Percentiles rank a stretch among this genome's conserved stretches.
Conservation (phyloP, 30 jellyfish, hydroid and myxozoan genomes). For the Calvadosia cruxmelitensis region DNA sequence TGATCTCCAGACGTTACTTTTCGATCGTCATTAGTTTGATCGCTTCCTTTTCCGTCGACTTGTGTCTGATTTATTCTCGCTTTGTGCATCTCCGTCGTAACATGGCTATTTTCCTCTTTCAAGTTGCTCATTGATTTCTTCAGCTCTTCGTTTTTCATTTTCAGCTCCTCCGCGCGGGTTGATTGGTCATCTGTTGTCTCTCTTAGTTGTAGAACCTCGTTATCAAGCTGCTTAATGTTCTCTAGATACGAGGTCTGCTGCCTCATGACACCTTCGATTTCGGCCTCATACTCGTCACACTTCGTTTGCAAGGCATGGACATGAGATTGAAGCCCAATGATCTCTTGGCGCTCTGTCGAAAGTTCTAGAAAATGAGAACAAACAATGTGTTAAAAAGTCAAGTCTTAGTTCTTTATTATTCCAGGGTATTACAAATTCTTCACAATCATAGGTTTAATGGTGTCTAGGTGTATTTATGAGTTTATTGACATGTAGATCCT, state of each 20-base stretch:
- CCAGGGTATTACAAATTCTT: no score
- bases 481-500: no score
- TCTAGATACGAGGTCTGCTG: background rate
- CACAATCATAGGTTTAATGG: no score
- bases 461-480: no score
- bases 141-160: background rate
- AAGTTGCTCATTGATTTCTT: background rate
- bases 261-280: background rate
- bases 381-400: no score
- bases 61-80: slow-evolving; percentile 1
- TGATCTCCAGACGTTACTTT: background rate
- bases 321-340: background rate
- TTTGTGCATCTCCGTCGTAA: slow-evolving; percentile 4
- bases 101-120: background rate
- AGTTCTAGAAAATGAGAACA: no score
- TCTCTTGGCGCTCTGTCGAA: no score
- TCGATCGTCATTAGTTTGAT: background rate
- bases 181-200: background rate
- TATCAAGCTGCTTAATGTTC: background rate
- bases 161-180: background rate
- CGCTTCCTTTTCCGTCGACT: slow-evolving; percentile 1
- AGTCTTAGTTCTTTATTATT: no score
- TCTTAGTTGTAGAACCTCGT: background rate
- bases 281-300: background rate
- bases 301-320: background rate